phyloP scores from a whole-genome alignment of 53 echinoderm and acorn worm species.

The Paracentrotus lividus region DNA sequence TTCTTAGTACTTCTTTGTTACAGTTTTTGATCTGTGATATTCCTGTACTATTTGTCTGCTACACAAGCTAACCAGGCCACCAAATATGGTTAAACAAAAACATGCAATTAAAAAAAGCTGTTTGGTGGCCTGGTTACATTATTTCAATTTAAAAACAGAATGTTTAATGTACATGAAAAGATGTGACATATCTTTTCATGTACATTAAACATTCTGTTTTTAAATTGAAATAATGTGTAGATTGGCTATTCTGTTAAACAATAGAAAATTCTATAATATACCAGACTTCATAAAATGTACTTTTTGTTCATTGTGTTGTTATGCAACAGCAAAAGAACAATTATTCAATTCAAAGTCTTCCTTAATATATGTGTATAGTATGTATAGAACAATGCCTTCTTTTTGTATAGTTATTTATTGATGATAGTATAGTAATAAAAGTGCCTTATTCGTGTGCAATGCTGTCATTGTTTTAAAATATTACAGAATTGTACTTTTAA shows the following conservation, averaged over 20 bases:
- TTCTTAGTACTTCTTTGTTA: too few species aligned
- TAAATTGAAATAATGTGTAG: background rate
- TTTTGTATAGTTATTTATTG: slow-evolving; percentile 28
- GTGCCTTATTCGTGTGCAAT: slow-evolving; percentile 14
- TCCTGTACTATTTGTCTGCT: too few species aligned
- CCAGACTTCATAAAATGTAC: too few species aligned
- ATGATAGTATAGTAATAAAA: background rate
- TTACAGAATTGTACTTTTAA: background rate
- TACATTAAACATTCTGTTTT: too few species aligned
- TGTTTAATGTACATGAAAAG: too few species aligned
- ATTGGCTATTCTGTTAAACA: background rate
- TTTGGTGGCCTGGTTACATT: too few species aligned
- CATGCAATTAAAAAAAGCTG: too few species aligned
- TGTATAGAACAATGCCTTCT: background rate
- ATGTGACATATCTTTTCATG: too few species aligned
- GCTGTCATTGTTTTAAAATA: background rate
- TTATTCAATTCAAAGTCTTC: background rate
- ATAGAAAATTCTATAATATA: background rate
- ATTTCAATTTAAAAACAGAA: too few species aligned
- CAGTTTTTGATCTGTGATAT: too few species aligned
- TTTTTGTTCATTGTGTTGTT: background rate
- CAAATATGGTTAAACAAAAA: too few species aligned
- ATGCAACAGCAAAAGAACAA: background rate
- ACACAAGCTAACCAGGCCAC: too few species aligned
- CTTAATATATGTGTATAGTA: background rate